These are phyloP conservation scores for Crotophaga sulcirostris DNA, from an alignment of 2,113 vertebrate species.

Conservation along the genomic window DNA sequence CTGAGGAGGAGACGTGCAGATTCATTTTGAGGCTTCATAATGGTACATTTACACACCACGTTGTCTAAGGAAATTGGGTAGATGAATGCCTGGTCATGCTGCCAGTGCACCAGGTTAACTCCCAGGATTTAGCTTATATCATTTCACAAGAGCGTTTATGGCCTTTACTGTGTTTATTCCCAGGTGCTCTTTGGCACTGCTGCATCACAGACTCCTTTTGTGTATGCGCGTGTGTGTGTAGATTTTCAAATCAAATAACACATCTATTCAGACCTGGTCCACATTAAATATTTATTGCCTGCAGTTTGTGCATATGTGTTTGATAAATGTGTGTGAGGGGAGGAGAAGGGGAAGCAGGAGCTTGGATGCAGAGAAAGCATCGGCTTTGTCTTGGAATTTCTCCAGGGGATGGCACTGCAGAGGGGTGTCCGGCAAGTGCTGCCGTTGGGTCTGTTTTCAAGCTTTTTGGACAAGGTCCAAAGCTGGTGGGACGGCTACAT, in stretches of 20 bases:
- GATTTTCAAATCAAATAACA: constrained; percentile 72
- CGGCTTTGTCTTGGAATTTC: constrained; percentile 8
- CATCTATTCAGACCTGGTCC: constrained; percentile 50
- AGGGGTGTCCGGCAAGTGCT: accelerated
- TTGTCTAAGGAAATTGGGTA: constrained; percentile 75
- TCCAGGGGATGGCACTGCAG: background rate
- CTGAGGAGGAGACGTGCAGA: constrained; percentile 68
- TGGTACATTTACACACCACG: constrained; percentile 69
- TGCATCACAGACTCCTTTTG: constrained; percentile 25
- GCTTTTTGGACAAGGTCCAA: background rate
- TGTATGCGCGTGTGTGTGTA: background rate
- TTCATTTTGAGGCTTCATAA: constrained; percentile 80
- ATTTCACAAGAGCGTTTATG: constrained; percentile 70
- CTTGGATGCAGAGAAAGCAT: background rate
- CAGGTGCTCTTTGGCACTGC: constrained; percentile 65
- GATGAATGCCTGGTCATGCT: constrained; percentile 83
- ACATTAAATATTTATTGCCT: constrained; percentile 79
- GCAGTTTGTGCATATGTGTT: constrained; percentile 59
- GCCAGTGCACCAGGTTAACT: constrained; percentile 74
- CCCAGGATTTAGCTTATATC: constrained; percentile 76
- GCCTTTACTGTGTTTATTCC: constrained; percentile 72
- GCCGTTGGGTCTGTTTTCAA: background rate
- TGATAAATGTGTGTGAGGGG: constrained; percentile 57
- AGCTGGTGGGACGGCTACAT: background rate
- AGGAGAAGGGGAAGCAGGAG: background rate